Conservation (phyloP, 2,797 vertebrate genomes). For the Lemur catta region DNA sequence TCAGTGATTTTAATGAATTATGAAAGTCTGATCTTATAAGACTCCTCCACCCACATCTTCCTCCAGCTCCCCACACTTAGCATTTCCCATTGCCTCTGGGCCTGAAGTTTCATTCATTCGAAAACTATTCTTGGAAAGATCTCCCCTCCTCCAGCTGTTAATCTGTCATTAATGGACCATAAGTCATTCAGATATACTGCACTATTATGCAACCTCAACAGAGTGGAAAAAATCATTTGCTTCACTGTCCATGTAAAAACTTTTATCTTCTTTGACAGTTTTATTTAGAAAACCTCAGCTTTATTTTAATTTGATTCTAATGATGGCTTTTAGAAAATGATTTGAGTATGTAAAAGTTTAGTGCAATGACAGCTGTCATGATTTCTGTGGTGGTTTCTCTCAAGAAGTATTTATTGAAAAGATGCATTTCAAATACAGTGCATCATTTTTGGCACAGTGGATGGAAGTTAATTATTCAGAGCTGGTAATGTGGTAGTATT, state of each 20-base stretch:
- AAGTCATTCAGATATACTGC: conserved; percentile 79
- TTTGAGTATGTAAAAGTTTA: conserved; percentile 71
- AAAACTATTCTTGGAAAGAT: conserved; percentile 67
- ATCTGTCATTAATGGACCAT: conserved; percentile 75
- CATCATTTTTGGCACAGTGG: conserved; percentile 58
- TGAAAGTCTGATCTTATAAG: neutral
- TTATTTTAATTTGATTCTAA: conserved; percentile 82
- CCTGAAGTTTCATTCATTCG: conserved; percentile 46
- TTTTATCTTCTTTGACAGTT: conserved; percentile 82
- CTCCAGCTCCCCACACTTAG: neutral
- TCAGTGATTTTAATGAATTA: conserved; percentile 51
- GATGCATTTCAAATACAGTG: conserved; percentile 42
- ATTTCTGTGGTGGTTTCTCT: conserved; percentile 70
- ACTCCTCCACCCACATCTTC: conserved; percentile 37
- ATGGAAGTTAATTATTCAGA: conserved; percentile 67
- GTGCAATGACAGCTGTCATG: conserved; percentile 69
- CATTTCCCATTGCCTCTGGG: conserved; percentile 51
- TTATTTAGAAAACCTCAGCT: conserved; percentile 82
- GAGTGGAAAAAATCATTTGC: conserved; percentile 80
- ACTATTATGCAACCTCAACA: conserved; percentile 76
- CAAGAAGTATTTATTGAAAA: conserved; percentile 73
- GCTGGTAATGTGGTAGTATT: conserved; percentile 48
- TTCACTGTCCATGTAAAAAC: conserved; percentile 82
- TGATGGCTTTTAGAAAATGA: conserved; percentile 77
- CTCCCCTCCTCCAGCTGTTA: conserved; percentile 62